phyloP scores from a whole-genome alignment of 2,888 invertebrate genomes.

The Cepaea hortensis region DNA sequence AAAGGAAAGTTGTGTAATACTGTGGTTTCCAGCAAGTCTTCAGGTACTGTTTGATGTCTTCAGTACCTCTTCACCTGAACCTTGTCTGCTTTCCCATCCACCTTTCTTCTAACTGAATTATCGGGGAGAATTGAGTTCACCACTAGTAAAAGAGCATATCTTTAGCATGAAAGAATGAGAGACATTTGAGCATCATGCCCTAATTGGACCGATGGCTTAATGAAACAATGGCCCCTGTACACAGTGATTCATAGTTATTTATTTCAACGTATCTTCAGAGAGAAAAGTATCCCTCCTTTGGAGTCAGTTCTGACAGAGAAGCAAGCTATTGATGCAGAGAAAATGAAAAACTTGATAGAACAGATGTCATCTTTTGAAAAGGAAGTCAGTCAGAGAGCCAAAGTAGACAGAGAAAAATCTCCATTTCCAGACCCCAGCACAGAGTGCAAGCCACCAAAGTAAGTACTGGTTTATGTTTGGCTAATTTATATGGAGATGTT shows the following conservation, averaged over 20 bases:
- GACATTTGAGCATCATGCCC: too few relatives aligned
- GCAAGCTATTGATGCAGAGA: slow-evolving; percentile 80
- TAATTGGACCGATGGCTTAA: background rate
- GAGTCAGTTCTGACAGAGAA: slow-evolving; percentile 85
- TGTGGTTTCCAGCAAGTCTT: too few relatives aligned
- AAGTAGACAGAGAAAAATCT: slow-evolving; percentile 66
- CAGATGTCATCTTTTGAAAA: slow-evolving; percentile 74
- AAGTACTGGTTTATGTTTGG: slow-evolving; percentile 39
- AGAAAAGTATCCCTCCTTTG: slow-evolving; percentile 91
- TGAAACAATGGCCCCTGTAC: background rate
- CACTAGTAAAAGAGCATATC: too few relatives aligned
- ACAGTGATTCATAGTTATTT: background rate
- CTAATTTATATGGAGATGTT: too few relatives aligned
- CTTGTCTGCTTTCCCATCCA: too few relatives aligned
- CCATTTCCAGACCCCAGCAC: slow-evolving; percentile 77
- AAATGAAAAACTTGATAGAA: slow-evolving; percentile 81
- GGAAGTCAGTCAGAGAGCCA: slow-evolving; percentile 63
- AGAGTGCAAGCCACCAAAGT: slow-evolving; percentile 75
- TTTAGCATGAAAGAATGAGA: too few relatives aligned
- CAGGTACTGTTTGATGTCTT: too few relatives aligned
- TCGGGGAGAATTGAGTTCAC: too few relatives aligned
- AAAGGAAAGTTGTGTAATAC: too few relatives aligned
- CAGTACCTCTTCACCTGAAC: too few relatives aligned
- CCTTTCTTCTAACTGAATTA: too few relatives aligned
- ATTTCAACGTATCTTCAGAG: slow-evolving; percentile 79